Evolutionary conservation across 2,888 invertebrate species (phyloP).

Genomic region (Cyclophora punctaria): DNA sequence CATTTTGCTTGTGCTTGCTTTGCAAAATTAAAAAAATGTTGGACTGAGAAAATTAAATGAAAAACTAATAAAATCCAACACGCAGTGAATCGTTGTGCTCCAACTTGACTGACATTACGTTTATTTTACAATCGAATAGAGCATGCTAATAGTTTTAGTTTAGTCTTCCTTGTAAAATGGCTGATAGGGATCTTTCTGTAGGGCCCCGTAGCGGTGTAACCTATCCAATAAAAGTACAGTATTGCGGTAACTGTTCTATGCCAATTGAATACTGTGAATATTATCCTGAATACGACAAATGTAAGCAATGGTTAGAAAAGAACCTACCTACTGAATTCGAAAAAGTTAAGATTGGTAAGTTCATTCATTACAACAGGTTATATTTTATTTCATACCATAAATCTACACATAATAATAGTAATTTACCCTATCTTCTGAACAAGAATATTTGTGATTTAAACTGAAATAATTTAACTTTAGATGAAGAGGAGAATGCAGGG

Average conservation of each 20-base stretch:
- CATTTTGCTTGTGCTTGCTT: too few relatives aligned
- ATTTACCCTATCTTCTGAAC: background rate
- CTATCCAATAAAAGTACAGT: conserved; percentile 89
- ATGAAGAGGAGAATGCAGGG: conserved; percentile 80
- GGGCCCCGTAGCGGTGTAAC: conserved; percentile 82
- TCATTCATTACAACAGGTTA: conserved; percentile 19
- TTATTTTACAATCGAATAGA: conserved; percentile 7
- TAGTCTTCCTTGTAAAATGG: conserved; percentile 52
- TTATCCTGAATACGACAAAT: conserved; percentile 97
- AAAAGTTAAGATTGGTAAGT: conserved; percentile 83
- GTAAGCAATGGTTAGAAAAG: conserved; percentile 96
- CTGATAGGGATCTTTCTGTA: conserved; percentile 74
- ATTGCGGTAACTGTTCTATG: conserved; percentile 96
- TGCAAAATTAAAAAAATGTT: too few relatives aligned
- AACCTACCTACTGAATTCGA: conserved; percentile 95
- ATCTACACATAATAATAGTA: too few relatives aligned
- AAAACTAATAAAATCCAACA: too few relatives aligned
- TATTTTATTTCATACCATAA: background rate
- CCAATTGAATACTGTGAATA: conserved; percentile 99
- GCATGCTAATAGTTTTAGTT: conserved; percentile 22
- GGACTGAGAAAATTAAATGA: too few relatives aligned
- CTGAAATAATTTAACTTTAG: conserved; percentile 30
- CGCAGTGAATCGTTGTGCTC: too few relatives aligned
- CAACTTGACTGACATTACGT: too few relatives aligned
- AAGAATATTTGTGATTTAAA: background rate